Evolutionary conservation across 2,797 vertebrate species (phyloP).

Genomic region (Chelon labrosus): DNA sequence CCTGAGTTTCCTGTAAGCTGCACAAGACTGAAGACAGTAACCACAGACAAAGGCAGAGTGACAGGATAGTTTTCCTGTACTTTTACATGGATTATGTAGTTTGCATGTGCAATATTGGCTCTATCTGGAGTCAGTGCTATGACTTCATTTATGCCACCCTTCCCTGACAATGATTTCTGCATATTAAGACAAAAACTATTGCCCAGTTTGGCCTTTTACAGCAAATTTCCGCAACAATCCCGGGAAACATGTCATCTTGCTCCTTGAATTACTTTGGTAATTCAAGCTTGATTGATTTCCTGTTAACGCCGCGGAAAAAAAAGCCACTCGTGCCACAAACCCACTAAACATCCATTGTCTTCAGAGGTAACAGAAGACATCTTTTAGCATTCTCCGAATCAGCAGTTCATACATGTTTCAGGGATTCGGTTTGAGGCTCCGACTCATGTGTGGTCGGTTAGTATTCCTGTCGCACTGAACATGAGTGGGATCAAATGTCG

Average conservation of each 20-base stretch:
- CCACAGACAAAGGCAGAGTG: not conserved
- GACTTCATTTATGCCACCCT: not conserved
- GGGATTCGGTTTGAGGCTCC: not conserved
- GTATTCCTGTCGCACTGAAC: conserved; percentile 11
- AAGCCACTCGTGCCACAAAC: not conserved
- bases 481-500: conserved; percentile 31
- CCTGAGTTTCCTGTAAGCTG: conserved; percentile 52
- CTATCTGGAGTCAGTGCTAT: not conserved
- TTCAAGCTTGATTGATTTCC: not conserved
- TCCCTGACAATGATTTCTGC: not conserved
- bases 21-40: not conserved
- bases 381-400: not conserved
- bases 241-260: conserved; percentile 24
- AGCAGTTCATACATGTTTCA: not conserved
- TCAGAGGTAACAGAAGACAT: not conserved
- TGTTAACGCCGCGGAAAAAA: not conserved
- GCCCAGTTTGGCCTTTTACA: not conserved
- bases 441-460: conserved; percentile 4
- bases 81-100: not conserved
- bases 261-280: conserved; percentile 6
- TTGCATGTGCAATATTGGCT: not conserved
- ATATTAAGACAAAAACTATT: not conserved
- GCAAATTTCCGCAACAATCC: not conserved
- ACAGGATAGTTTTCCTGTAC: not conserved
- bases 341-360: not conserved